These are phyloP conservation scores for Acinonyx jubatus DNA, from an alignment of 2,113 vertebrate species.

Conservation along the genomic window DNA sequence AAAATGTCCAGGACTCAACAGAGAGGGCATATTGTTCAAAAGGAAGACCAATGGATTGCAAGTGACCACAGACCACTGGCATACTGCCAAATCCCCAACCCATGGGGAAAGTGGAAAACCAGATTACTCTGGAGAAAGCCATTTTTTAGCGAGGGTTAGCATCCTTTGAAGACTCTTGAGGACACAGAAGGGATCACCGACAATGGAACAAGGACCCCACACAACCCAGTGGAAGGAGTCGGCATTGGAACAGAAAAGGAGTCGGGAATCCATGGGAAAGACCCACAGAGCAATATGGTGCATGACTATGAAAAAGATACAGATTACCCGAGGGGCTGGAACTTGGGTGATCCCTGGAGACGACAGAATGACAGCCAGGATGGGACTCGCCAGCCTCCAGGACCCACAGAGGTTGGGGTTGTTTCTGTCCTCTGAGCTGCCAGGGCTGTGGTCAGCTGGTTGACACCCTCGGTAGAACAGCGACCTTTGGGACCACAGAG, in stretches of 20 bases:
- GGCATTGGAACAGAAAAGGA: background rate
- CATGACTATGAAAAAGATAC: fast-evolving
- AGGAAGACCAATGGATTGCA: background rate
- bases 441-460: background rate
- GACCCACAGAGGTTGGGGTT: background rate
- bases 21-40: background rate
- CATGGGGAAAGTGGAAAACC: background rate
- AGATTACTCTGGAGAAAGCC: background rate
- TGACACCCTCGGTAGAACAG: fast-evolving
- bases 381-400: background rate
- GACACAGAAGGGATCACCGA: background rate
- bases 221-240: background rate
- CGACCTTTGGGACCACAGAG: background rate
- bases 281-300: fast-evolving
- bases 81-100: background rate
- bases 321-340: background rate
- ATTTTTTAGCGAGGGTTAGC: background rate
- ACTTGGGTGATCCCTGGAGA: background rate
- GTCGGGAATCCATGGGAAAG: background rate
- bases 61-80: fast-evolving
- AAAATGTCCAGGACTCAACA: background rate
- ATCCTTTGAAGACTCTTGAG: background rate
- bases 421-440: background rate
- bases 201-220: background rate
- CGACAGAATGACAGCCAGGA: background rate